Evolutionary conservation across 1,140 invertebrate species (phyloP), one percentile per base, ranked within the genome.

Genomic region (Anadara kagoshimensis): DNA sequence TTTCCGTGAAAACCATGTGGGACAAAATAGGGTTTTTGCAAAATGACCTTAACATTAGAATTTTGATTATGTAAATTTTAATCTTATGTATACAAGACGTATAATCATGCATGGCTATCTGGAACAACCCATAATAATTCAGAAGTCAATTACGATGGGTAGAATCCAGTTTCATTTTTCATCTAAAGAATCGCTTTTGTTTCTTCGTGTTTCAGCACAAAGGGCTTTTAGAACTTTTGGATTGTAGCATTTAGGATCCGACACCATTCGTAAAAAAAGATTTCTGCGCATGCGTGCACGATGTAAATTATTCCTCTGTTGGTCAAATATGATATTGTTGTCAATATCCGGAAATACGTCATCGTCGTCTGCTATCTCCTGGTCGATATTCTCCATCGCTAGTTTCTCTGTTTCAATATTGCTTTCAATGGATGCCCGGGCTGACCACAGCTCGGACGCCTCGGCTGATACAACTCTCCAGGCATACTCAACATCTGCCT

Each of bases 161-260:
- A 36, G n/a, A n/a, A n/a, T n/a, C n/a, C n/a, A n/a, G 7, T 36
- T 58, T 20, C 41, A 45, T 45, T 62, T 45, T 45, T 49, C 44
- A 10, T 56, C 65, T 18, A 56, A 43, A 11, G 75, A 68, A 1
- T 26, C 22, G 29, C 75, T 64, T 57, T 59, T 67, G 20, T 59
- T 26, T 26, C 57, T 51, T 16, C 57, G 65, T 44, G 65, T 75
- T 8, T 78, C 72, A 20, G 68, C 72, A 63, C 78, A 79, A 10
- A 87, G 65, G 0, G 85, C 84, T 62, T 78, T 83, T 43, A 86
- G 73, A 24, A 91, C 88, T 69, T 94, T 94, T 20, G 95, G 95
- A 89, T 97, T 96, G 91, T 97, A 97, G 72, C 98, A 95, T 85
- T 98, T 98, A 0, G 97, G 97, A 91, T 99, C 97, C 75, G 91